Percentiles rank a stretch among this genome's conserved stretches.
Conservation (phyloP, 2,113 vertebrate species). For the Oostethus manadensis region DNA sequence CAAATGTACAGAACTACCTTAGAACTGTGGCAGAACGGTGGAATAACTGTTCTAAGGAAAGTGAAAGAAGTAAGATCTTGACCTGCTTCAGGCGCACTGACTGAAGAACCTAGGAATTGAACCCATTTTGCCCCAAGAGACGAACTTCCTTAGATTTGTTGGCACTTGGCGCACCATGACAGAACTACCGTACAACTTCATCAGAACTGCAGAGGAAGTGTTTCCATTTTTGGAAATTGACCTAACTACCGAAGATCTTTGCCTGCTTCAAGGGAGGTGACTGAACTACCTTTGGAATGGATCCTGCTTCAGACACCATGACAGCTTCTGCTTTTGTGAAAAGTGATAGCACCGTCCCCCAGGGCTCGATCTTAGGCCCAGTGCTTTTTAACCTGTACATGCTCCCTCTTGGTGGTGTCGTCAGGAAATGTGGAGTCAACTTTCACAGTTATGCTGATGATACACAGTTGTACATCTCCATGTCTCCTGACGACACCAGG, state of each 20-base stretch:
- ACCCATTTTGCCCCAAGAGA: not conserved
- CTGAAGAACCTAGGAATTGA: not conserved
- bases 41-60: not conserved
- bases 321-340: not conserved
- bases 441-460: too few species aligned
- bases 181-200: too few species aligned
- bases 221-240: not conserved
- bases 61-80: not conserved
- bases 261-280: not conserved
- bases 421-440: too few species aligned
- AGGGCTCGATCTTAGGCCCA: too few species aligned
- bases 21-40: not conserved
- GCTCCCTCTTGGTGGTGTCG: too few species aligned
- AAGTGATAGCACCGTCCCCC: not conserved
- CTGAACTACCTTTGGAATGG: not conserved
- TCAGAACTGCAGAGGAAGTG: not conserved
- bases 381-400: too few species aligned
- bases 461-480: too few species aligned
- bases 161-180: not conserved
- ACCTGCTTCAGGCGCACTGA: not conserved
- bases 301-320: not conserved
- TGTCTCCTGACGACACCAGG: too few species aligned
- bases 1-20: not conserved
- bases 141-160: not conserved
- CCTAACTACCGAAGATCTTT: not conserved